Percentiles rank a stretch among this genome's conserved stretches.
phyloP scores from a whole-genome alignment of 2,797 vertebrate genomes.

The Smutsia gigantea region DNA sequence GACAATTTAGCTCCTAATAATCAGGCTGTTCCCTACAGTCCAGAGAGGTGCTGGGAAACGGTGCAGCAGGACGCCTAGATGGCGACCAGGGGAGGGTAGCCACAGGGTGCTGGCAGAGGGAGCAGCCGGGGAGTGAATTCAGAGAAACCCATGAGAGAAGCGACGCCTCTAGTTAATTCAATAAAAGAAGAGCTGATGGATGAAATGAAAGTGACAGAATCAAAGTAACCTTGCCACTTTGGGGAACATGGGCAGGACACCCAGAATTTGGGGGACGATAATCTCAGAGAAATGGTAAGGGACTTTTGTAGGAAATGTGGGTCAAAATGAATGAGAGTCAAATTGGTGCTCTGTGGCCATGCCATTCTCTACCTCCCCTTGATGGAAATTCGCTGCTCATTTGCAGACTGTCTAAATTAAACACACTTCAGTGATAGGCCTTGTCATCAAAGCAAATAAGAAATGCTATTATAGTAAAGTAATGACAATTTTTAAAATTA shows the following conservation, averaged over 20 bases:
- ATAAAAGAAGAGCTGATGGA: not conserved
- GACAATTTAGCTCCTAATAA: not conserved
- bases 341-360: not conserved
- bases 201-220: slow-evolving; percentile 1
- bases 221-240: not conserved
- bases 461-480: not conserved
- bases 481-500: not conserved
- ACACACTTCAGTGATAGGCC: not conserved
- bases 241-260: not conserved
- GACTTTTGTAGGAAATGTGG: not conserved
- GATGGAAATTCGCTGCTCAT: not conserved
- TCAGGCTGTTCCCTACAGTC: not conserved
- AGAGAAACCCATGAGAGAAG: not conserved
- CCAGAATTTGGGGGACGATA: not conserved
- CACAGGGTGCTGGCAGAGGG: fast-evolving
- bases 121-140: too few species aligned
- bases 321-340: not conserved
- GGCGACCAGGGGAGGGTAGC: too few species aligned
- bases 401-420: slow-evolving; percentile 8
- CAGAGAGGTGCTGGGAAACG: not conserved
- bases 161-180: not conserved
- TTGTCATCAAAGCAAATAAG: slow-evolving; percentile 40
- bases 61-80: not conserved
- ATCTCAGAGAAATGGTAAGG: not conserved
- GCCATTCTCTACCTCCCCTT: not conserved